Conservation (phyloP, 2,113 vertebrate species). For the Pelusios castaneus region DNA sequence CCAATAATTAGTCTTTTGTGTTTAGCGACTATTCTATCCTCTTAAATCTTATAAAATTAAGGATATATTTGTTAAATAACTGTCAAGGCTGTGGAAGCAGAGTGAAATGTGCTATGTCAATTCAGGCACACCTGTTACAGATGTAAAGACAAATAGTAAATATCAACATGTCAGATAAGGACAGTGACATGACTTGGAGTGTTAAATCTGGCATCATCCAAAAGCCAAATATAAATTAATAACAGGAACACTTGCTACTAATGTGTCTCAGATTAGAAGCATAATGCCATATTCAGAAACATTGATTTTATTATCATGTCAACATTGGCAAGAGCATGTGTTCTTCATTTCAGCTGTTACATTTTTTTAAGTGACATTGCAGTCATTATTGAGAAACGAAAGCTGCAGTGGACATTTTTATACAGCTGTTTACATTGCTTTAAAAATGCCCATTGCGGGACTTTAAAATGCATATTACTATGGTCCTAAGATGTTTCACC, state of each 20-base stretch:
- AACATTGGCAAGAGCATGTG: conserved; percentile 55
- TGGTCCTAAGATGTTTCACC: conserved; percentile 39
- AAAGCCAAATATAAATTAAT: conserved; percentile 81
- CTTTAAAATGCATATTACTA: conserved; percentile 32
- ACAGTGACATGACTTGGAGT: conserved; percentile 73
- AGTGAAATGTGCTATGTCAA: conserved; percentile 61
- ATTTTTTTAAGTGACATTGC: conserved; percentile 32
- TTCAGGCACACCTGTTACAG: conserved; percentile 84
- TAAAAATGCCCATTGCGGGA: conserved; percentile 4
- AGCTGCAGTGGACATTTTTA: background rate
- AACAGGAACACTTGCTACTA: conserved; percentile 75
- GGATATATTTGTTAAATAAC: conserved; percentile 51
- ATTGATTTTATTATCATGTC: conserved; percentile 77
- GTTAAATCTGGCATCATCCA: conserved; percentile 73
- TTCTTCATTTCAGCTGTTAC: conserved; percentile 48
- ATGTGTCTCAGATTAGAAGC: conserved; percentile 78
- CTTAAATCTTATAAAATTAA: conserved; percentile 71
- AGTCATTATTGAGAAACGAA: conserved; percentile 19
- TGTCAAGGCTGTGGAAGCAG: conserved; percentile 57
- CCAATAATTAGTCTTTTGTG: conserved; percentile 79
- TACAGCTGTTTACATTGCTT: conserved; percentile 34
- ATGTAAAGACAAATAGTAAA: conserved; percentile 79
- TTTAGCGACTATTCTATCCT: conserved; percentile 72
- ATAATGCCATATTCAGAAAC: conserved; percentile 70
- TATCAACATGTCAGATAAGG: conserved; percentile 82